Base-by-base conservation (phyloP, 1,140 invertebrate genomes). In the Trichonephila clavipes region DNA sequence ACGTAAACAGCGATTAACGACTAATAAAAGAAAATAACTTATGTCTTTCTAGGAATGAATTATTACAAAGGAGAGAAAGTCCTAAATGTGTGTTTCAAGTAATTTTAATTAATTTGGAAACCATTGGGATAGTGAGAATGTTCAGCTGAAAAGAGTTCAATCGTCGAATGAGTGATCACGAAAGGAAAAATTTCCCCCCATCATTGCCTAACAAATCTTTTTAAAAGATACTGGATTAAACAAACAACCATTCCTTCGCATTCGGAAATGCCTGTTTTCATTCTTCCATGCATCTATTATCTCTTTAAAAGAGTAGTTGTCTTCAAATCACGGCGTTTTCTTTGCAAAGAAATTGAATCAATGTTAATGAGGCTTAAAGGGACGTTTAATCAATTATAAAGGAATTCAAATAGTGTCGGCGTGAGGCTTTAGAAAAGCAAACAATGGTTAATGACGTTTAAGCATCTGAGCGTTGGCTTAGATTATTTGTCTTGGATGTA, bases 211-310 rank as follows among this genome's bases (percentile, higher is more conserved):
- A 24, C 21, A 59, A 85, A 28, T 24, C 51, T 28, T 58, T 85
- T 85, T 21, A 85, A 59, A 85, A 12, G 51, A 59, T 24, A 21
- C 19, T 59, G 19, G n/a, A 85, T 85, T 85, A 85, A 85, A 85
- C 51, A 24, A 24, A 21, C 58, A 85, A 85, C 58, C 24, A 28
- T 85, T 59, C 58, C 58, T 85, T 85, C 6, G 6, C 24, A 24
- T 51, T 59, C 12, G 2, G 12, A 40, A 77, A 59, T 61, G 8
- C n/a, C 7, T 21, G 8, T 85, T 85, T 58, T 2, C 21, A 59
- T 7, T 28, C 21, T 24, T 59, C 44, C 14, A n/a, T 7, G 10
- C 51, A 59, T 85, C 4, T 59, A 59, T 59, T 24, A 24, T 18
- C 21, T 24, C 12, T 3, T 59, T 59, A 21, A n/a, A 24, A 51